Evolutionary conservation across 2,113 vertebrate species (phyloP), one percentile per base, ranked within the genome.

Genomic region (Noturus placidus): DNA sequence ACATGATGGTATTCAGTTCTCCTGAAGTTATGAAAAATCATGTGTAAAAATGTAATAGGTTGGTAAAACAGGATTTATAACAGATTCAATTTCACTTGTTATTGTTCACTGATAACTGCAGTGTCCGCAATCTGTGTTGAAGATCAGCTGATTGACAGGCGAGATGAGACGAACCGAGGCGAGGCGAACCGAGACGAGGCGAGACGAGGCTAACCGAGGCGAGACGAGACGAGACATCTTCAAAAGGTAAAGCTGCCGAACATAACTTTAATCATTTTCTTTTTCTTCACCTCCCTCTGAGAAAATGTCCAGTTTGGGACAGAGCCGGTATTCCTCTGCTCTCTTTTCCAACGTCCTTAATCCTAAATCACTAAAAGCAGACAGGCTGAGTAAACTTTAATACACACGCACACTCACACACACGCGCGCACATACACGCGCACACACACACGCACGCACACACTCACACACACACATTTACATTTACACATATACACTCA

Each of bases 301-400:
- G 56, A 74, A 77, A 77, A 63, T 30, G 38, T 77, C 19, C 57
- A 61, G 61, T 46, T 85, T 85, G 15, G 54, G 54, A 86, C 42
- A 1, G 59, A 78, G 74, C 74, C 84, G n/a, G 38, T 57, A 86
- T 78, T 86, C 84, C 74, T 86, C 57, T 19, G 17, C 11, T 65
- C 82, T 83, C 56, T 78, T 78, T n/a, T n/a, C n/a, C n/a, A n/a
- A n/a, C n/a, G n/a, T 61, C n/a, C 54, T 85, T 38, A 82, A 82
- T n/a, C n/a, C n/a, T n/a, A n/a, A n/a, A n/a, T n/a, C n/a, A n/a
- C n/a, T n/a, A n/a, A n/a, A n/a, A n/a, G n/a, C n/a, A n/a, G n/a
- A n/a, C n/a, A n/a, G n/a, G n/a, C n/a, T n/a, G n/a, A n/a, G n/a
- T n/a, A n/a, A n/a, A n/a, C n/a, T n/a, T n/a, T n/a, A n/a, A n/a